Evolutionary conservation across 2,888 invertebrate species (phyloP), one percentile per base, ranked within the genome.

Genomic region (Dolichomitus sp.): DNA sequence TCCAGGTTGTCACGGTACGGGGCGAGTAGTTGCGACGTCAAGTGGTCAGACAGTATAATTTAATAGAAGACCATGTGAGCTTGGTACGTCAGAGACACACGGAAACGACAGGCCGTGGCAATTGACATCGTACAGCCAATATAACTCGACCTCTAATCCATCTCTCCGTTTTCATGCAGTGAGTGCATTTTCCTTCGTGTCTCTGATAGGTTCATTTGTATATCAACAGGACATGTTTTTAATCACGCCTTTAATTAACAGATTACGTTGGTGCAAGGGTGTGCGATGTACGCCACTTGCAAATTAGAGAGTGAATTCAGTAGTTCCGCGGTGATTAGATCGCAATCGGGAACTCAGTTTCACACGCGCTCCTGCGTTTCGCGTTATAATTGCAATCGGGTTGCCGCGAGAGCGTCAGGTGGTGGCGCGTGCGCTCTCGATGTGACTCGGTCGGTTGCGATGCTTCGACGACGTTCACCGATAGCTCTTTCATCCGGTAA

Each of bases 401-500:
- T 19, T 23, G n/a, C 59, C 19, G 45, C 70, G 45, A 50, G 74
- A 40, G 30, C 66, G 33, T 37, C 45, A 42, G 75, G 19, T 11
- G 19, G 69, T 50, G 63, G 74, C 70, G 76, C 63, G 66, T 69
- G 48, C 76, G 52, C 54, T 30, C 52, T 69, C 57, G 57, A 30
- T 48, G 48, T 50, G 63, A 54, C 50, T 73, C 50, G 65, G 65
- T 54, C 84, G 52, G 40, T 52, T 63, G 78, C 81, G 80, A 80
- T 66, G 80, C 78, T 80, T 82, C 77, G 79, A 86, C 81, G 82
- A 79, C 79, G 76, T 57, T 76, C 81, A 80, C 83, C 81, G 81
- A 85, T 89, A 91, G 87, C 83, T 83, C 90, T 91, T 92, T 90
- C 90, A 90, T 89, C 89, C 89, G 88, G 91, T 91, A 92, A 91